A percentile compares a stretch with the other conserved stretches of the same genome.
These are phyloP conservation scores for Hetaerina americana DNA, from an alignment of 1,140 invertebrate genomes.

Conservation along the genomic window DNA sequence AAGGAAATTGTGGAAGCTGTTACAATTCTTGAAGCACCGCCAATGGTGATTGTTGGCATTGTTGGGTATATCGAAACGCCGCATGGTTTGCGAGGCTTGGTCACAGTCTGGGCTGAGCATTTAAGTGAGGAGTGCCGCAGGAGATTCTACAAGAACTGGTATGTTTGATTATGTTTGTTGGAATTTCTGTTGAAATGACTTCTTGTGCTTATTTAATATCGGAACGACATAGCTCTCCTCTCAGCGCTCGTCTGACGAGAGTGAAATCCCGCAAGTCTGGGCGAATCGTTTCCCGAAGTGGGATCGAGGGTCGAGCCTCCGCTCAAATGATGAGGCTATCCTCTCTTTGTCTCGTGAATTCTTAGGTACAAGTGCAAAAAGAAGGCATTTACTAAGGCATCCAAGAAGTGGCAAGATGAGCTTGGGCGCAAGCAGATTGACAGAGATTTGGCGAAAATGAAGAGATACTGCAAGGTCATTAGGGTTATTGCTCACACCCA, in stretches of 20 bases:
- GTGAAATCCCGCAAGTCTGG: background rate
- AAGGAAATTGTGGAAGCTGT: conserved; percentile 99
- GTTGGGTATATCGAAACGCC: conserved; percentile 99
- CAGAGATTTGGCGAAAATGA: conserved; percentile 90
- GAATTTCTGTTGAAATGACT: background rate
- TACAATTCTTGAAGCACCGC: conserved; percentile 95
- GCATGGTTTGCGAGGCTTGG: conserved; percentile 83
- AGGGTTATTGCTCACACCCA: conserved; percentile 96
- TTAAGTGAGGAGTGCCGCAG: conserved; percentile 94
- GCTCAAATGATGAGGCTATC: conserved; percentile 9
- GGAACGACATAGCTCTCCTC: conserved; percentile 3
- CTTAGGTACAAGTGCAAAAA: conserved; percentile 99
- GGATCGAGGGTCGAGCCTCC: conserved; percentile 32
- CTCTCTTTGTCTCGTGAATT: conserved; percentile 37
- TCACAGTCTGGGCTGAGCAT: conserved; percentile 98
- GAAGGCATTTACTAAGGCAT: conserved; percentile 98
- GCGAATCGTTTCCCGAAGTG: background rate
- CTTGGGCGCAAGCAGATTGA: conserved; percentile 94
- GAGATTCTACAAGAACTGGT: conserved; percentile 99
- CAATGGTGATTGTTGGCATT: conserved; percentile 94
- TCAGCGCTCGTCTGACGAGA: background rate
- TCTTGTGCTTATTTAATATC: background rate
- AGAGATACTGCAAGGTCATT: conserved; percentile 96
- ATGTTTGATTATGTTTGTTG: conserved; percentile 32
- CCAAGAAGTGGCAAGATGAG: conserved; percentile 97